Base-by-base conservation (phyloP, 2,888 invertebrate species). In the Sphaerophoria taeniata region DNA sequence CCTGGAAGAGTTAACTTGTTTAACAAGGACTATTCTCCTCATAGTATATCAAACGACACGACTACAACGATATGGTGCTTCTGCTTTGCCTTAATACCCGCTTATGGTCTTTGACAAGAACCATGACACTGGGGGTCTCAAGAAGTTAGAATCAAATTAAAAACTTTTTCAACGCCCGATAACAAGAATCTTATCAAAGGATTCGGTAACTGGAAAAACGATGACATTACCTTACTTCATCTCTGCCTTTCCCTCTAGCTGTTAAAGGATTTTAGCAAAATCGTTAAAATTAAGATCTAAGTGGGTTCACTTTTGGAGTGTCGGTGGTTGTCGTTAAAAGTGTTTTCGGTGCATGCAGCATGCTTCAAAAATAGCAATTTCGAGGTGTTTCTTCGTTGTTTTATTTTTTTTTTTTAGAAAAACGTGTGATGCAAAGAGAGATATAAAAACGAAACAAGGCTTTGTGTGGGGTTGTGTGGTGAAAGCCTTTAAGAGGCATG, bases 111-210 rank as follows among this genome's bases (percentile, higher is more conserved):
- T 45, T 31, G n/a, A n/a, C n/a, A n/a, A n/a, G n/a, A n/a, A n/a
- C n/a, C n/a, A n/a, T n/a, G n/a, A n/a, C n/a, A n/a, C n/a, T n/a
- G n/a, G n/a, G n/a, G n/a, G n/a, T n/a, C n/a, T n/a, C n/a, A n/a
- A n/a, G n/a, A n/a, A n/a, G n/a, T n/a, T n/a, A 6, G 56, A 9
- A 39, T 63, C 45, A 75, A 75, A 45, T 43, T 70, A 45, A 71
- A 65, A 75, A 81, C 56, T 81, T 81, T 53, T 36, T 36, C 58
- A 60, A 55, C 45, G 34, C 70, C 53, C 75, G 47, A 71, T 81
- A 75, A 81, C 65, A 76, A 76, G 71, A 58, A 71, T 65, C 81
- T 71, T 71, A 75, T 81, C 80, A 75, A 75, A 81, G 53, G 60
- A 67, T 7, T 76, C 60, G 60, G 63, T 31, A 47, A 60, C 58